A percentile compares a stretch with the other conserved stretches of the same genome.
Evolutionary conservation across 2,797 vertebrate species (phyloP).

Genomic region (Lindbergichthys nudifrons): DNA sequence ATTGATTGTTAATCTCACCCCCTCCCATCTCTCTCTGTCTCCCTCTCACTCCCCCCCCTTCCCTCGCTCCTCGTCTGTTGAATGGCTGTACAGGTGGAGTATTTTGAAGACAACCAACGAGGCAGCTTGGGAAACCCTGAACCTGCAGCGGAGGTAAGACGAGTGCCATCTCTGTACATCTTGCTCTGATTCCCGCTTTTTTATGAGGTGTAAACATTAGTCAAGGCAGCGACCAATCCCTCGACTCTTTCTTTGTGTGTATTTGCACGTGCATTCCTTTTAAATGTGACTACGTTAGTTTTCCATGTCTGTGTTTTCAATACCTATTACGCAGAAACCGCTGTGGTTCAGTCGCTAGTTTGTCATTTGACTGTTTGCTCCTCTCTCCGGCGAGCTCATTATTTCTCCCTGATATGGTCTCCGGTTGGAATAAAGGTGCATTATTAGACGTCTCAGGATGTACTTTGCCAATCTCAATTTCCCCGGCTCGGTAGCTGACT

Average conservation of each 20-base stretch:
- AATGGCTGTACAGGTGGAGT: conserved; percentile 80
- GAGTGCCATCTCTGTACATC: conserved; percentile 15
- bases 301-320: not conserved
- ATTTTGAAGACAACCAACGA: conserved; percentile 78
- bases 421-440: conserved; percentile 6
- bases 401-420: conserved; percentile 5
- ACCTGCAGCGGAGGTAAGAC: conserved; percentile 84
- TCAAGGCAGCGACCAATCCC: conserved; percentile 13
- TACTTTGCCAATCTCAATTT: not conserved
- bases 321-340: not conserved
- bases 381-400: conserved; percentile 21
- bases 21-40: conserved; percentile 56
- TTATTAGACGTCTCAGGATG: not conserved
- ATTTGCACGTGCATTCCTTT: not conserved
- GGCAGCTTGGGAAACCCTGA: conserved; percentile 64
- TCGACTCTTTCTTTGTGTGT: conserved; percentile 7
- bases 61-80: conserved; percentile 30
- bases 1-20: conserved; percentile 80
- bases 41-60: conserved; percentile 13
- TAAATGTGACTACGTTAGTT: not conserved
- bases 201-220: conserved; percentile 16
- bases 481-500: not conserved
- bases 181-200: conserved; percentile 28
- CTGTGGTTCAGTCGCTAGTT: not conserved
- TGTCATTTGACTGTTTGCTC: conserved; percentile 11